Conservation (phyloP, 2,797 vertebrate genomes). For the Betta splendens region DNA sequence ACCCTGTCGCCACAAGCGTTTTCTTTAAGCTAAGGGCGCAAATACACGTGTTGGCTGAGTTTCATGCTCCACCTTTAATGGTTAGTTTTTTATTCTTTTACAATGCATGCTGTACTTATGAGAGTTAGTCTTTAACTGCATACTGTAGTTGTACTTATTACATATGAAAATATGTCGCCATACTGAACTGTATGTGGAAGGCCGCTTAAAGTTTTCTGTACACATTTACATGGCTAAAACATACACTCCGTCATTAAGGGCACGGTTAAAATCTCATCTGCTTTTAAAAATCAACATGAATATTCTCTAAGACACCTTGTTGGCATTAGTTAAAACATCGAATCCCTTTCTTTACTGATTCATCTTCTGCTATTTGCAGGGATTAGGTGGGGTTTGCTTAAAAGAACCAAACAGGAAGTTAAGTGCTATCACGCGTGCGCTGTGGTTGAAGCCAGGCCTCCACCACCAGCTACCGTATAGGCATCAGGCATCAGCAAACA, state of each 20-base stretch:
- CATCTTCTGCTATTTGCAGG: conserved; percentile 35
- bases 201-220: conserved; percentile 62
- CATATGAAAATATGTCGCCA: conserved; percentile 57
- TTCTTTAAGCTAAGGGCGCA: conserved; percentile 26
- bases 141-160: conserved; percentile 34
- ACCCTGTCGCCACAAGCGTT: conserved; percentile 17
- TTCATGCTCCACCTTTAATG: conserved; percentile 52
- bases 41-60: conserved; percentile 16
- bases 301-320: conserved; percentile 50
- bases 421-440: conserved; percentile 67
- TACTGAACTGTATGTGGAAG: conserved; percentile 53
- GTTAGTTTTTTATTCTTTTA: conserved; percentile 25
- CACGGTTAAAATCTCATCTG: conserved; percentile 47
- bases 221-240: conserved; percentile 61
- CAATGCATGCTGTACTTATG: conserved; percentile 43
- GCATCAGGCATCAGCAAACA: conserved; percentile 33
- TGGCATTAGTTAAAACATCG: conserved; percentile 34
- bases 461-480: conserved; percentile 56
- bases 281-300: conserved; percentile 37
- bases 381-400: conserved; percentile 34
- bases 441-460: conserved; percentile 45
- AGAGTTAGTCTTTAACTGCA: conserved; percentile 32
- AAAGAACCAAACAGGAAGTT: conserved; percentile 65
- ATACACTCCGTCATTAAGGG: conserved; percentile 48
- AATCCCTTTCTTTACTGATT: conserved; percentile 28